Percentiles rank a stretch among this genome's conserved stretches.
These are phyloP conservation scores for Donacobius atricapilla DNA, from an alignment of 2,113 vertebrate genomes.

Conservation along the genomic window DNA sequence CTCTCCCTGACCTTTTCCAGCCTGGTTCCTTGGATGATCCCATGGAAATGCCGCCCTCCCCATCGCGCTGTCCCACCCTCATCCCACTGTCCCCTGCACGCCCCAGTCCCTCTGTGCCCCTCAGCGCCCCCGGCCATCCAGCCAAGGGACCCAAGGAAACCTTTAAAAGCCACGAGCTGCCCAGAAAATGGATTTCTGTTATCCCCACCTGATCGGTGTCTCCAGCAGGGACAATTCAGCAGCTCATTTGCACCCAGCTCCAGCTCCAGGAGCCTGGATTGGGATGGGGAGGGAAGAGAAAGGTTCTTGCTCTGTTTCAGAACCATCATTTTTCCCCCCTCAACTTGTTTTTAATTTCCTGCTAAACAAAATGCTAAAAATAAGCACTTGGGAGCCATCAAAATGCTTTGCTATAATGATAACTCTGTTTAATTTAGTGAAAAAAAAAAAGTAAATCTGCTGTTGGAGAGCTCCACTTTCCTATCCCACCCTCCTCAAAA, in stretches of 20 bases:
- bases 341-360: constrained; percentile 30
- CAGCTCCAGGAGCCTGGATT: neutral
- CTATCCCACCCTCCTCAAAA: neutral
- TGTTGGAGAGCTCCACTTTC: neutral
- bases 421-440: neutral
- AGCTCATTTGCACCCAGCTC: neutral
- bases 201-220: neutral
- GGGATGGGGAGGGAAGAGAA: neutral
- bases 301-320: neutral
- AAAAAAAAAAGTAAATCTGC: neutral
- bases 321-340: neutral
- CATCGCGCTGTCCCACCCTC: no score
- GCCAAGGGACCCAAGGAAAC: neutral
- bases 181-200: neutral
- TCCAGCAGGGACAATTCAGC: neutral
- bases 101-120: neutral
- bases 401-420: neutral
- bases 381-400: constrained; percentile 7
- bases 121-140: no score
- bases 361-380: constrained; percentile 16
- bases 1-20: neutral
- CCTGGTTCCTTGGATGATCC: neutral
- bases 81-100: neutral
- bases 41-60: neutral
- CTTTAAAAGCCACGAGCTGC: neutral